A percentile compares a stretch with the other conserved stretches of the same genome.
phyloP scores from a whole-genome alignment of 1,140 invertebrate genomes.

The Pectinophora gossypiella region DNA sequence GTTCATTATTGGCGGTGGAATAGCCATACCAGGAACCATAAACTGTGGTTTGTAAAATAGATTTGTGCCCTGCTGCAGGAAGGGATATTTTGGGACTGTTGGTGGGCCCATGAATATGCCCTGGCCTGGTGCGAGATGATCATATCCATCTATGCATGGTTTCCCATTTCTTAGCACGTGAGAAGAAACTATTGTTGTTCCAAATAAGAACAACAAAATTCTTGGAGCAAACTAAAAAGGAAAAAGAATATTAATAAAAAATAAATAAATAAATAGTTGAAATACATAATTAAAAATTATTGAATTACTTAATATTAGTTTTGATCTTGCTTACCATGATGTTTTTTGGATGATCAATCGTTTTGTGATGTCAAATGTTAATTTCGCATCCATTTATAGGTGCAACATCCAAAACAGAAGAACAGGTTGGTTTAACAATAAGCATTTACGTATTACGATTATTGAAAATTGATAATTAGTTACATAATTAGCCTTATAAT shows the following conservation, averaged over 20 bases:
- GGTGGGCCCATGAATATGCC: too few species aligned
- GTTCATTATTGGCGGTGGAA: background rate
- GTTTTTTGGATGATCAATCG: background rate
- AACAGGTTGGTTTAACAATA: background rate
- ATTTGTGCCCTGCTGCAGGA: slow-evolving; percentile 24
- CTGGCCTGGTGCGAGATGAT: too few species aligned
- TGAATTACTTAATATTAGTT: background rate
- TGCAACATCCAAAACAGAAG: background rate
- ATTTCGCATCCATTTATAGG: slow-evolving; percentile 1
- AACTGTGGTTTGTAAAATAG: slow-evolving; percentile 32
- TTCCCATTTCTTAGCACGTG: background rate
- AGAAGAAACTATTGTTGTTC: slow-evolving; percentile 3
- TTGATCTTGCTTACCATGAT: background rate
- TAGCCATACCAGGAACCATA: slow-evolving; percentile 1
- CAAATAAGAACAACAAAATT: slow-evolving; percentile 14
- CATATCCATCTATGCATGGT: background rate
- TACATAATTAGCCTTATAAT: background rate
- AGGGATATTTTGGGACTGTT: background rate
- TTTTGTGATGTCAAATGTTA: background rate
- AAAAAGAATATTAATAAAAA: background rate
- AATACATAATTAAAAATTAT: background rate
- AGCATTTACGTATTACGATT: background rate
- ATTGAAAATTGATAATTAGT: background rate
- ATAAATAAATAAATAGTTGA: background rate
- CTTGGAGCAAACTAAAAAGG: slow-evolving; percentile 8